Evolutionary conservation across 2,797 vertebrate genomes (phyloP).

Genomic region (Valencia hispanica): DNA sequence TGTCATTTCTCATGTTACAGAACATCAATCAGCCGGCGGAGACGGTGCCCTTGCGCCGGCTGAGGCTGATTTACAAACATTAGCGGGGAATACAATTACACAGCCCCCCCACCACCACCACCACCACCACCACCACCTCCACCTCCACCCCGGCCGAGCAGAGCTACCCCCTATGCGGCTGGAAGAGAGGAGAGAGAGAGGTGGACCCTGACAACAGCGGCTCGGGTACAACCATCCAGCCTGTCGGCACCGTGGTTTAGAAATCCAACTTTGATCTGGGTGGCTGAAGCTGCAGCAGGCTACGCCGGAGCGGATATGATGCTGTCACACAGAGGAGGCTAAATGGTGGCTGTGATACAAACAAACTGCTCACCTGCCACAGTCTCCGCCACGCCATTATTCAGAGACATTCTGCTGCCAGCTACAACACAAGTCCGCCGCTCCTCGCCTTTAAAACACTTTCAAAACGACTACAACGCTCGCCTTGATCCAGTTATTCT

Average conservation of each 20-base stretch:
- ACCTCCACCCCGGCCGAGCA: slow-evolving; percentile 74
- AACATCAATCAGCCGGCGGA: slow-evolving; percentile 89
- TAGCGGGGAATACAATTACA: slow-evolving; percentile 92
- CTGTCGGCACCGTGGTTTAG: slow-evolving; percentile 23
- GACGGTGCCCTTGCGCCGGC: slow-evolving; percentile 86
- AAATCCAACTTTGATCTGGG: slow-evolving; percentile 57
- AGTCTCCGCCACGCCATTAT: slow-evolving; percentile 42
- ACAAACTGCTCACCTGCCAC: slow-evolving; percentile 68
- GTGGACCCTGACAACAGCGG: slow-evolving; percentile 49
- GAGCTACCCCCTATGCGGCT: slow-evolving; percentile 75
- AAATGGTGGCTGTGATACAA: slow-evolving; percentile 20
- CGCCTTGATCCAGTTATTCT: background rate
- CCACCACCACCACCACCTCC: slow-evolving; percentile 49
- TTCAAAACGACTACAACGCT: background rate
- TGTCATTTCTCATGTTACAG: slow-evolving; percentile 90
- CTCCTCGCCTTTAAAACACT: slow-evolving; percentile 1
- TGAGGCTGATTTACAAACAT: slow-evolving; percentile 91
- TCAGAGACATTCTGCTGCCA: slow-evolving; percentile 32
- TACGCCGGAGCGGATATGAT: background rate
- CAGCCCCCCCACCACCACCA: slow-evolving; percentile 64
- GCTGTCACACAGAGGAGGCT: background rate
- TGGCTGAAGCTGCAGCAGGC: slow-evolving; percentile 8
- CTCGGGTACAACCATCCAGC: slow-evolving; percentile 38
- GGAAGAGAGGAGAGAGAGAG: slow-evolving; percentile 43
- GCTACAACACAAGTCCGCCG: slow-evolving; percentile 30